Conservation (phyloP, 2,113 vertebrate species). For the Heliornis fulica region DNA sequence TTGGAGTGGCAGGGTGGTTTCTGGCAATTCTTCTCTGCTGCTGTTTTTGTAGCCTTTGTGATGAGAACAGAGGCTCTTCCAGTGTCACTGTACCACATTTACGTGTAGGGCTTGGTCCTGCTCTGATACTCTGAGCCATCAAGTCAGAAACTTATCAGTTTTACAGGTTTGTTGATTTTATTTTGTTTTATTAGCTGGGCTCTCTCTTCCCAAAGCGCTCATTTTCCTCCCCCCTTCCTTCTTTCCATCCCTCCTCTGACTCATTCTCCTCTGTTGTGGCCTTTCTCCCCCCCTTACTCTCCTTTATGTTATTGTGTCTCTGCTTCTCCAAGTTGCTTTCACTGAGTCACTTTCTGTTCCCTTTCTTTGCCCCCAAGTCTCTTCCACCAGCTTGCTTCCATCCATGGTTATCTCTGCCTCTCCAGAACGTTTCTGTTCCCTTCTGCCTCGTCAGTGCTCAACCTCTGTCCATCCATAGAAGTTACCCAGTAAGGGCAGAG, state of each 20-base stretch:
- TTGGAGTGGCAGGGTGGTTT: not conserved
- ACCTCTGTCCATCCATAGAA: not conserved
- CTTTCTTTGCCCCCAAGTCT: not conserved
- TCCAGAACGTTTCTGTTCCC: not conserved
- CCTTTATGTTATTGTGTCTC: not conserved
- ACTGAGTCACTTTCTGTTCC: not conserved
- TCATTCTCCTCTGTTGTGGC: not conserved
- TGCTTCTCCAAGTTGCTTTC: not conserved
- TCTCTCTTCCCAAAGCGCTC: not conserved
- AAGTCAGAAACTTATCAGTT: not conserved
- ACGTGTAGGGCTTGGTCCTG: rapidly evolving
- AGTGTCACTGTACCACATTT: rapidly evolving
- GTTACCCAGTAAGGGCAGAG: not conserved
- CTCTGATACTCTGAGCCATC: not conserved
- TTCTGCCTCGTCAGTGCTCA: not conserved
- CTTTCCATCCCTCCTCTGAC: not conserved
- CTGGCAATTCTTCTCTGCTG: not conserved
- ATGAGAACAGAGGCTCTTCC: not conserved
- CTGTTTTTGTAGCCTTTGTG: not conserved
- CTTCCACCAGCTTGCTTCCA: not conserved
- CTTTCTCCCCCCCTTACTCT: not conserved
- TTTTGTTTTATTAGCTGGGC: not conserved
- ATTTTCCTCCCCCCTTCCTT: not conserved
- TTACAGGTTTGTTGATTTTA: not conserved
- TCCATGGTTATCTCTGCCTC: not conserved